Conservation (phyloP, 2,113 vertebrate genomes). For the Orientallactaga bullata region DNA sequence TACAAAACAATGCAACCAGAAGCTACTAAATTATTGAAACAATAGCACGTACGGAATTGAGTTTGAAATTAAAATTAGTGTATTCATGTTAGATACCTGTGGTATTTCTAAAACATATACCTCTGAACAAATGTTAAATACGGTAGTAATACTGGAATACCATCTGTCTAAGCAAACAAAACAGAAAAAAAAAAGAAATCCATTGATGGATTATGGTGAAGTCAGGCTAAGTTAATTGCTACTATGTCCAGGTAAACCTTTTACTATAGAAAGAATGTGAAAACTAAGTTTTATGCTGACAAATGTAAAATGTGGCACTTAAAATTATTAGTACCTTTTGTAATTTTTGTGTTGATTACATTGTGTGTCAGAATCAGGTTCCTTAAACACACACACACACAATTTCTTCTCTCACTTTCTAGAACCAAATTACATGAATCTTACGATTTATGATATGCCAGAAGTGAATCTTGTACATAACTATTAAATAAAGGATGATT, state of each 20-base stretch:
- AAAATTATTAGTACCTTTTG: background rate
- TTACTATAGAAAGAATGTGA: background rate
- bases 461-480: conserved; percentile 29
- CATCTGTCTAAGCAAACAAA: background rate
- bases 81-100: background rate
- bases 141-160: background rate
- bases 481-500: conserved; percentile 58
- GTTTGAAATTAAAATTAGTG: background rate
- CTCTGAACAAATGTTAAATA: background rate
- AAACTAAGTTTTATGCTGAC: background rate
- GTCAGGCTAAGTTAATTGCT: background rate
- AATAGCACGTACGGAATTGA: background rate
- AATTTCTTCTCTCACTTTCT: background rate
- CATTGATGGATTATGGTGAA: background rate
- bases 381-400: background rate
- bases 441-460: conserved; percentile 1
- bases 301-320: background rate
- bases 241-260: background rate
- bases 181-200: background rate
- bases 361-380: background rate
- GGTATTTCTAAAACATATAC: background rate
- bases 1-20: background rate
- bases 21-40: background rate
- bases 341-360: background rate
- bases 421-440: background rate